These are phyloP conservation scores for Dryobates pubescens DNA, from an alignment of 2,797 vertebrate genomes.

Conservation along the genomic window DNA sequence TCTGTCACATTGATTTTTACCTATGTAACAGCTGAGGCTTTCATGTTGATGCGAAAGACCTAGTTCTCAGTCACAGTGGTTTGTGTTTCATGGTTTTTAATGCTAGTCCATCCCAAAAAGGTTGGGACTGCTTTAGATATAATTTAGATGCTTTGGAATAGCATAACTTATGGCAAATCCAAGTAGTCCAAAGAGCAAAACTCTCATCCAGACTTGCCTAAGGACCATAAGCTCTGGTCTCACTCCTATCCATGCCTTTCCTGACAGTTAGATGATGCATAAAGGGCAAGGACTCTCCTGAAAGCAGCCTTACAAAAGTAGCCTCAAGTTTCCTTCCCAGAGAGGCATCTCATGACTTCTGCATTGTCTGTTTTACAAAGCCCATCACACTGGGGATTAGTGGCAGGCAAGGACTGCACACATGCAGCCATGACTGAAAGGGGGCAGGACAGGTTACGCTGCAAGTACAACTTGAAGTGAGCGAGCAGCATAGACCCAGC, in stretches of 20 bases:
- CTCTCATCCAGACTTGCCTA: neutral
- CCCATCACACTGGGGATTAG: neutral
- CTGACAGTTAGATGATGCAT: neutral
- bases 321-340: neutral
- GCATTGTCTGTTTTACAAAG: neutral
- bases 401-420: neutral
- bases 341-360: neutral
- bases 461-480: neutral
- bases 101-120: neutral
- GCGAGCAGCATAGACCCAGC: neutral
- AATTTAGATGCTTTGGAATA: neutral
- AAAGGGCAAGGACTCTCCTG: neutral
- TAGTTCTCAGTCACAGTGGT: neutral
- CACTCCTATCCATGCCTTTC: neutral
- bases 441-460: neutral
- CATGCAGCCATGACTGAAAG: neutral
- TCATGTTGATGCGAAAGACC: neutral
- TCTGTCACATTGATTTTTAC: rapidly evolving
- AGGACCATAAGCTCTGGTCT: neutral
- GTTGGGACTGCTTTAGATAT: neutral
- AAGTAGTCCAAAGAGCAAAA: neutral
- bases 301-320: neutral
- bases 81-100: neutral
- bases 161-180: neutral
- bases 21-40: neutral